Evolutionary conservation across 1,140 invertebrate species (phyloP), one percentile per base, ranked within the genome.

Genomic region (Drosophila melanica): DNA sequence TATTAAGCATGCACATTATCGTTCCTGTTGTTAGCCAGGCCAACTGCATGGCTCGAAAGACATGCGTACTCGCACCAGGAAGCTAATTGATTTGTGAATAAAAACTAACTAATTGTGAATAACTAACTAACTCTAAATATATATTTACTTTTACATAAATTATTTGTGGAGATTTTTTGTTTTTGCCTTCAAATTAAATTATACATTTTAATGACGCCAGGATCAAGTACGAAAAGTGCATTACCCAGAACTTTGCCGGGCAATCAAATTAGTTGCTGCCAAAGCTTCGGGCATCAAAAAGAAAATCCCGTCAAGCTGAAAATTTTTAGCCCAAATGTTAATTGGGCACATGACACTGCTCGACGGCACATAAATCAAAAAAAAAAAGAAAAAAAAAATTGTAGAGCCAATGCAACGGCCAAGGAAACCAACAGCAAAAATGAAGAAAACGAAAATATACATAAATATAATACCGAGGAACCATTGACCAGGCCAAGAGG

Each of bases 331-430:
- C 58, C 44, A 87, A 87, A 87, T 87, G 82, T 87, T 87, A 87
- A 87, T 87, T 87, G 82, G 82, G 82, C 79, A 87, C 82, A 71
- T 87, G 79, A 87, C 82, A 87, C 82, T 81, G 78, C 67, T 63
- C 71, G 64, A 81, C 79, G 59, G 75, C 67, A 84, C 81, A 86
- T 87, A 87, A 87, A 86, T 86, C 78, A 86, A 79, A 67, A 67
- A 87, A 81, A 87, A 87, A 79, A 67, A 67, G 87, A 81, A 87
- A 87, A 86, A 79, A 67, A 67, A 87, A 81, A 87, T 81, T 82
- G 63, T 75, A 71, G 53, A 75, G 58, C 45, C 50, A 68, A 77
- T 79, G 78, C 81, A 73, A 74, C 70, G 66, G 57, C 67, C 82
- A 62, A 75, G 72, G 55, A 51, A 68, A 42, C 57, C 48, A 23